Evolutionary conservation across 2,888 invertebrate genomes (phyloP), one percentile per base, ranked within the genome.

Genomic region (Pecten maximus): DNA sequence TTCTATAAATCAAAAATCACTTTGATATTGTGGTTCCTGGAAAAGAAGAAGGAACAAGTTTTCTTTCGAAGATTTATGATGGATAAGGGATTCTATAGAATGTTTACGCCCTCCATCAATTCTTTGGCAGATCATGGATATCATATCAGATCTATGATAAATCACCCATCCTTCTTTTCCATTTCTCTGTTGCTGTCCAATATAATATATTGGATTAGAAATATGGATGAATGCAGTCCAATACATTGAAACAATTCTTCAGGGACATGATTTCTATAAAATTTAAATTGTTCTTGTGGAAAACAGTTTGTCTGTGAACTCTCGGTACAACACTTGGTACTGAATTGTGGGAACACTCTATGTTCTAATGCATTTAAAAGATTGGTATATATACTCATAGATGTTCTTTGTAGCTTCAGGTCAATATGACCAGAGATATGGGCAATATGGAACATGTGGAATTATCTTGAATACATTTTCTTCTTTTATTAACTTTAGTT

Each of bases 141-240:
- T 74, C 35, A 74, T 74, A 74, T 74, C 35, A 74, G 74, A 74
- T 74, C 0, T 6, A 74, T 74, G 74, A 74, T 74, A 15, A 74
- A 74, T 74, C 74, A 16, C 35, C 28, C 35, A 28, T 28, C 74
- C 35, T 16, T 74, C 35, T 74, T 74, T 35, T 74, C 74, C 74
- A 74, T 74, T 74, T 74, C 35, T 35, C 74, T 35, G 74, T 35
- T 6, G 35, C 35, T 28, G 74, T 35, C 74, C 74, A 74, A 10
- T 74, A 74, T 74, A 35, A 74, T 74, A 74, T 74, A 74, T 35
- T 74, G 74, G 74, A 74, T 74, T 74, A 23, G 74, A 74, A 15
- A 74, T 23, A 35, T 3, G 74, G 74, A 74, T 28, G 74, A 74
- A 15, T 74, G 35, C 35, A 28, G 74, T 28, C 74, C 35, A 23